phyloP scores from a whole-genome alignment of 2,113 vertebrate genomes.

The Promerops cafer region DNA sequence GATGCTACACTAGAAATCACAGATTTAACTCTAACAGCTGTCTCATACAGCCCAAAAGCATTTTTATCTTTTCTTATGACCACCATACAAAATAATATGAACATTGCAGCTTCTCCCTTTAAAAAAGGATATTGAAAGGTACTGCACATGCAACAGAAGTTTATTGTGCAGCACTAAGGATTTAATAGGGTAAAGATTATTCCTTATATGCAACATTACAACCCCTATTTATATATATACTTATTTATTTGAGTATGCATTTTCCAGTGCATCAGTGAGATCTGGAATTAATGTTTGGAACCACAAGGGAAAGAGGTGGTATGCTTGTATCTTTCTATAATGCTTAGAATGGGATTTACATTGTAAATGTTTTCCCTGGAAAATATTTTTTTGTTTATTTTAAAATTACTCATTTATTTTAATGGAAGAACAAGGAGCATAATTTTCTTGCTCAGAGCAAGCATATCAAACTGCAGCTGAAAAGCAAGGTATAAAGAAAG shows the following conservation, averaged over 20 bases:
- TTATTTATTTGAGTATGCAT: neutral
- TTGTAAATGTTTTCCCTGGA: neutral
- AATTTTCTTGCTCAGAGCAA: neutral
- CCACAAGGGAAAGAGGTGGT: neutral
- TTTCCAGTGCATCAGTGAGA: neutral
- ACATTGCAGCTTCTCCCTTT: neutral
- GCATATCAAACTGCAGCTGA: neutral
- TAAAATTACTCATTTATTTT: neutral
- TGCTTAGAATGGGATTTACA: neutral
- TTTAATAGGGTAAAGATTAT: neutral
- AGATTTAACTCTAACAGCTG: neutral
- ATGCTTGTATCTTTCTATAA: neutral
- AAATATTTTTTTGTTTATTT: neutral
- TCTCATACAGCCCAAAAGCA: neutral
- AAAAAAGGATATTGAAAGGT: neutral
- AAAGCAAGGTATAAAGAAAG: neutral
- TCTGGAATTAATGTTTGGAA: neutral
- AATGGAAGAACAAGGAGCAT: neutral
- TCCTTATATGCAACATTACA: neutral
- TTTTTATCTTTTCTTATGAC: neutral
- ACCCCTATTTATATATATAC: neutral
- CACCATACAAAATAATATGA: neutral
- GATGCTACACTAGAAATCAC: neutral
- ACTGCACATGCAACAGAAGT: neutral
- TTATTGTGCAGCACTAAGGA: neutral